phyloP scores from a whole-genome alignment of 1,140 invertebrate genomes.

The Drosophila sulfurigaster region DNA sequence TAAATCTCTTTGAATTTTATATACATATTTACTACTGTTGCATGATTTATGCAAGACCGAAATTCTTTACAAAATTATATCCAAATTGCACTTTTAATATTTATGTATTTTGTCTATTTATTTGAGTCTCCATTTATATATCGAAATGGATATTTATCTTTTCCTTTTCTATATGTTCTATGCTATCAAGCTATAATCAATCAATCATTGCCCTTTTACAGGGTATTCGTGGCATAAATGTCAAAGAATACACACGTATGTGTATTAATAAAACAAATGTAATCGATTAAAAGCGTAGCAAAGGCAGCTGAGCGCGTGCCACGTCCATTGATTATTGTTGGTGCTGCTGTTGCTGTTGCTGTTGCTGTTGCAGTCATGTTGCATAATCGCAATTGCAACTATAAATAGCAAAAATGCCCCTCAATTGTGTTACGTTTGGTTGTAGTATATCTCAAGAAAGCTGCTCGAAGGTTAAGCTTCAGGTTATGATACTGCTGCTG shows the following conservation, averaged over 20 bases:
- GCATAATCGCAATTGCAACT: neutral
- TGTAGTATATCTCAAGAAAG: neutral
- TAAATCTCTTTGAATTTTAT: too few relatives aligned
- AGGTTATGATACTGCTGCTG: neutral
- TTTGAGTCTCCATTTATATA: too few relatives aligned
- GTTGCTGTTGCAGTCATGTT: neutral
- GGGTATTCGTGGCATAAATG: neutral
- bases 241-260: neutral
- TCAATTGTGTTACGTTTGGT: neutral
- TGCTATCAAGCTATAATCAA: neutral
- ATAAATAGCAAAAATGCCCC: neutral
- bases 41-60: too few relatives aligned
- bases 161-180: neutral
- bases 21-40: too few relatives aligned
- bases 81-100: too few relatives aligned
- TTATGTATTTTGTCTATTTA: too few relatives aligned
- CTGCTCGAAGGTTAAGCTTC: neutral
- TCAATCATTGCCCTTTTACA: neutral
- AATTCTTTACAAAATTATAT: too few relatives aligned
- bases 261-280: conserved; percentile 3
- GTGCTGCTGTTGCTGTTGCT: too few relatives aligned
- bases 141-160: neutral
- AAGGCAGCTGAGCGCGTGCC: neutral
- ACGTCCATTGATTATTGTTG: too few relatives aligned
- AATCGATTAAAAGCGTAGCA: conserved; percentile 10